These are phyloP conservation scores for Buathra laborator DNA, from an alignment of 2,888 invertebrate genomes.

Conservation along the genomic window DNA sequence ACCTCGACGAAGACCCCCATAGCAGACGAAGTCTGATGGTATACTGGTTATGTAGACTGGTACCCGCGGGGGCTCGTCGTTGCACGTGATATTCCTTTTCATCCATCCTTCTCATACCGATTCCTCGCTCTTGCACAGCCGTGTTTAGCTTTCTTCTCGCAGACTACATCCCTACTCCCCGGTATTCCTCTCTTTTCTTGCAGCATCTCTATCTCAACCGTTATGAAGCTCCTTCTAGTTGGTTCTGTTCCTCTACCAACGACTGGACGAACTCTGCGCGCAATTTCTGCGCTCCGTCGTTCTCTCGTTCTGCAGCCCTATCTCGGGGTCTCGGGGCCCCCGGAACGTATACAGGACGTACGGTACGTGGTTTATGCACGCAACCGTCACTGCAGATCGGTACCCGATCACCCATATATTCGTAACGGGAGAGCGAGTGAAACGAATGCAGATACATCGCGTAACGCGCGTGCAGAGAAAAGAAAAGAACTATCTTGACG, in stretches of 20 bases:
- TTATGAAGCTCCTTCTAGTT: conserved; percentile 18
- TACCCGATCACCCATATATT: conserved; percentile 74
- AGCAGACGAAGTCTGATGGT: conserved; percentile 50
- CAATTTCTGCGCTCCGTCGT: conserved; percentile 24
- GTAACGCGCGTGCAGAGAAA: conserved; percentile 27
- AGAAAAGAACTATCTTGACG: conserved; percentile 44
- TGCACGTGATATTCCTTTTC: conserved; percentile 58
- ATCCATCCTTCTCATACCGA: conserved; percentile 38
- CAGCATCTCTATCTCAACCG: conserved; percentile 26
- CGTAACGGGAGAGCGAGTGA: conserved; percentile 68
- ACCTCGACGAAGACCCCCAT: conserved; percentile 78
- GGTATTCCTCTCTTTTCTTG: conserved; percentile 14
- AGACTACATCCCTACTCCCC: neutral
- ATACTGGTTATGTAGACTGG: conserved; percentile 54
- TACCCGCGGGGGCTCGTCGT: conserved; percentile 69
- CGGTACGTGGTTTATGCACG: conserved; percentile 75
- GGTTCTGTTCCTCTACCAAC: neutral
- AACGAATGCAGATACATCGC: conserved; percentile 47
- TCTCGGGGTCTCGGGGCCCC: conserved; percentile 27
- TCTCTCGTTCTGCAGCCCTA: conserved; percentile 31
- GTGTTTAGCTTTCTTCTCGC: conserved; percentile 27
- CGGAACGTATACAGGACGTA: conserved; percentile 66
- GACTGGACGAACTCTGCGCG: neutral
- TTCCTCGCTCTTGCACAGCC: conserved; percentile 16
- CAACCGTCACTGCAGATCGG: conserved; percentile 72